Evolutionary conservation across 2,888 invertebrate species (phyloP), one percentile per base, ranked within the genome.

Genomic region (Scelioninae gen. 1): DNA sequence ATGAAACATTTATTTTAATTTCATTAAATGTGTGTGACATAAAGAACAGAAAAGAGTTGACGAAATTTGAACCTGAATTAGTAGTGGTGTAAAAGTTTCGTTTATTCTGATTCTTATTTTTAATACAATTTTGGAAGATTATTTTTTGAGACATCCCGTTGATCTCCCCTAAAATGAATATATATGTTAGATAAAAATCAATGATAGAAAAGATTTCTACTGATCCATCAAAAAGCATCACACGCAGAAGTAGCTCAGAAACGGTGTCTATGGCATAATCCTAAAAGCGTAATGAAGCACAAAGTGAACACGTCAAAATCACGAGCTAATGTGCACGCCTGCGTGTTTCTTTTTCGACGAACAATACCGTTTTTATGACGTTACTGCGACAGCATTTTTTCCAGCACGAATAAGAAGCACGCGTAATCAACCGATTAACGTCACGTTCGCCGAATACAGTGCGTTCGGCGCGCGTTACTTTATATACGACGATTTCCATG

Each of bases 261-360:
- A 45, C 40, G 47, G 58, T 80, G 80, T 74, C 68, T 31, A 38
- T 80, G 80, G 68, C 80, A 74, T 63, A 62, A 68, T 74, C 31
- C 43, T 43, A 55, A 68, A 68, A 63, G 77, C 55, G 83, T 75
- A 83, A 83, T 83, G 63, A 77, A 83, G 78, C 83, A 65, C 58
- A 31, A 47, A 74, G 53, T 84, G 79, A 80, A 80, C 76, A 77
- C 66, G 84, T 84, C 84, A 84, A 71, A 72, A 75, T 79, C 79
- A 77, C 66, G 60, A 80, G 55, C 53, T 51, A 51, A 53, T 74
- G 53, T 62, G 63, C 55, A 45, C 47, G 68, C 47, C 29, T 45
- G 51, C 15, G 63, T 47, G 49, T 32, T 71, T 65, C 65, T 56
- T 72, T 60, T 51, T 60, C 45, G 29, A 49, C 40, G 71, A 72